A percentile compares a stretch with the other conserved stretches of the same genome.
Conservation (phyloP, 92 coral and sea anemone species). For the Porites lobata region DNA sequence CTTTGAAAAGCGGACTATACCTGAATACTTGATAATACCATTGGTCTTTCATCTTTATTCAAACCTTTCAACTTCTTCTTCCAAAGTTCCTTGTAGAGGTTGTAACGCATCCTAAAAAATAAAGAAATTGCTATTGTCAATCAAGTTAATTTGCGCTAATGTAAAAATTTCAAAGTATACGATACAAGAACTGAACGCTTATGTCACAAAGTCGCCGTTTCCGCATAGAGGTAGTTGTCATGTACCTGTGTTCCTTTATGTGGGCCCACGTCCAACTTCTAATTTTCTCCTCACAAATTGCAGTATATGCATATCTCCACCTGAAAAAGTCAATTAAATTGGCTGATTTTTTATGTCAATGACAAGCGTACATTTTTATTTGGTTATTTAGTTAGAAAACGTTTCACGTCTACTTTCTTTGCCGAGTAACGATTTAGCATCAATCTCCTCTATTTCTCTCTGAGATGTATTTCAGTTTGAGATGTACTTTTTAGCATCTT, state of each 20-base stretch:
- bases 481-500: too few species aligned
- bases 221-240: background rate
- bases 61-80: constrained; percentile 79
- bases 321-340: constrained; percentile 38
- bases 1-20: constrained; percentile 15
- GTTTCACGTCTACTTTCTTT: too few species aligned
- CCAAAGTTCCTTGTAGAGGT: constrained; percentile 83
- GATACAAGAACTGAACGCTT: background rate
- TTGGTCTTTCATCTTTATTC: constrained; percentile 62
- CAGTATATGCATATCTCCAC: constrained; percentile 96
- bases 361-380: too few species aligned
- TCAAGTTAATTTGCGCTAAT: background rate
- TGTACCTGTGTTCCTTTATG: constrained; percentile 89
- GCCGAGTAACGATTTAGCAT: too few species aligned
- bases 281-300: constrained; percentile 88
- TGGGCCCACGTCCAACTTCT: constrained; percentile 93
- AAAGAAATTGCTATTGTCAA: background rate
- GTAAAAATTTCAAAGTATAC: background rate
- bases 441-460: too few species aligned
- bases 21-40: constrained; percentile 70
- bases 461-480: too few species aligned
- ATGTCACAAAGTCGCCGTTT: background rate
- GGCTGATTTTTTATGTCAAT: too few species aligned
- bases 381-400: too few species aligned
- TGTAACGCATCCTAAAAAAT: constrained; percentile 74